Base-by-base conservation (phyloP, 2,888 invertebrate species). In the Dryadula phaetusa region DNA sequence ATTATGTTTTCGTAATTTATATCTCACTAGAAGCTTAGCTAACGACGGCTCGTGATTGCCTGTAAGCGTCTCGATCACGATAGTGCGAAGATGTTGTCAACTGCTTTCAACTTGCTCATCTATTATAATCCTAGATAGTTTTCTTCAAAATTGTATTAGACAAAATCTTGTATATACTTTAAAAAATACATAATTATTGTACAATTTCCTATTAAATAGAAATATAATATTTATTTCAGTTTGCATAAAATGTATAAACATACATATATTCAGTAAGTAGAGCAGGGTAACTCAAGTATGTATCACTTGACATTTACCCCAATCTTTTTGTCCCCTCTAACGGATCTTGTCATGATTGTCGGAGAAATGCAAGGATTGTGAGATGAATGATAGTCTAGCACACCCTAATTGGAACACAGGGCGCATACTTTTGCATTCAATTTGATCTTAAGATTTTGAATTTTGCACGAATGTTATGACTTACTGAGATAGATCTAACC, bases 1-100 rank as follows among this genome's bases (percentile, higher is more conserved):
- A 91, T 91, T 89, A 90, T 88, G 82, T 88, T 90, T 88, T 87
- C 81, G 85, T 87, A 87, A 90, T 89, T 90, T 90, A 92, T 91
- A 89, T 89, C 89, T 91, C 88, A 91, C 90, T 88, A 87, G 82
- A 84, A 77, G 82, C 79, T 71, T 72, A 75, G 79, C 81, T 86
- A 87, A 87, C 85, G 83, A 87, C 73, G 70, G 78, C 76, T 75
- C 84, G 82, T 85, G 88, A 89, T 90, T 87, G 87, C 82, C 83
- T 86, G 84, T 82, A 82, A 80, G 76, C 78, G 76, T 75, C 74
- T 78, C 40, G 82, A 87, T 88, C 87, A 82, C 82, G 88, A 87
- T 68, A 68, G 46, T 46, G 16, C 37, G 34, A 52, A 58, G 67
- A 64, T 66, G 56, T 62, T 61, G 44, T 46, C 54, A 34, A 56